A percentile compares a stretch with the other conserved stretches of the same genome.
These are phyloP conservation scores for Excalfactoria chinensis DNA, from an alignment of 2,113 vertebrate genomes.

Conservation along the genomic window DNA sequence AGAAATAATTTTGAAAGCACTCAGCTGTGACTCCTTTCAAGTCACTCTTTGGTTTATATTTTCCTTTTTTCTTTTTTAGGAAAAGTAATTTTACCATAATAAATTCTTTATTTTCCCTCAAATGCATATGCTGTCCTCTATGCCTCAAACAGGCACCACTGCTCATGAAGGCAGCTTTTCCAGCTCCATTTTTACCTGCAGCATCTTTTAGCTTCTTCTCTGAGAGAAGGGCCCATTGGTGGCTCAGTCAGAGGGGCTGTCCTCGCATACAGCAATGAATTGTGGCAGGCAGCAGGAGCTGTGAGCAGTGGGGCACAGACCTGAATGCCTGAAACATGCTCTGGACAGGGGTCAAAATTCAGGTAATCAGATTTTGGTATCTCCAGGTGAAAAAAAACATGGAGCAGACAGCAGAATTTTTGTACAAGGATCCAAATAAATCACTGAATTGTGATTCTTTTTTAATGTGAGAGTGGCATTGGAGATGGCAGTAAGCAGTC, in stretches of 20 bases:
- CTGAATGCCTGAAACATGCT: background rate
- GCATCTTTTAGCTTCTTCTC: background rate
- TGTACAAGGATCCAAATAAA: background rate
- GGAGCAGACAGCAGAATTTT: background rate
- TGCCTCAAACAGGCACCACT: background rate
- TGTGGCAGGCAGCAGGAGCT: background rate
- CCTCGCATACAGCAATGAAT: background rate
- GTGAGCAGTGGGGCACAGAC: background rate
- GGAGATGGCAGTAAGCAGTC: background rate
- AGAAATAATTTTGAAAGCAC: background rate
- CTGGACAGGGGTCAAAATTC: background rate
- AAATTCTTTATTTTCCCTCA: background rate
- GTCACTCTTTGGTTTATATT: background rate
- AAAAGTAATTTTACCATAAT: background rate
- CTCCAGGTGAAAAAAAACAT: background rate
- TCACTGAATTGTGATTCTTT: fast-evolving
- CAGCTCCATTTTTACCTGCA: background rate
- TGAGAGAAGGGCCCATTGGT: background rate
- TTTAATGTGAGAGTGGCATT: background rate
- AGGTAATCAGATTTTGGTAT: background rate
- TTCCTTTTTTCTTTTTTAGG: background rate
- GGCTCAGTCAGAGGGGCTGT: background rate
- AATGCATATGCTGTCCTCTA: background rate
- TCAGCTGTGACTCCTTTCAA: background rate
- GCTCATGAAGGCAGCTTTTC: background rate